Base-by-base conservation (phyloP, 2,797 vertebrate species). In the Ciconia nigra region DNA sequence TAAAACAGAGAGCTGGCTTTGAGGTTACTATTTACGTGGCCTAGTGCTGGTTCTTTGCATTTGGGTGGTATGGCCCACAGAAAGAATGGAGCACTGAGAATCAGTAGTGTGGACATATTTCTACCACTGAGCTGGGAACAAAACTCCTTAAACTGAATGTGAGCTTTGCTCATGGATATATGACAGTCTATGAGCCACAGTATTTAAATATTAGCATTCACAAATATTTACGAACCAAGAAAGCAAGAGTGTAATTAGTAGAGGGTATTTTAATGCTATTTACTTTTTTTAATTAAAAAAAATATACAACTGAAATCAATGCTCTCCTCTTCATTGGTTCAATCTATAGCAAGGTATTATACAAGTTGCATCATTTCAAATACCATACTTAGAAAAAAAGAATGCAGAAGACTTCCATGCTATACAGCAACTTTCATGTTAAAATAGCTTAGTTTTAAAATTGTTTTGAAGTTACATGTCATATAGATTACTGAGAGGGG, bases 271-370 rank as follows among this genome's bases (percentile, higher is more conserved):
- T 95, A 96, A 98, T 97, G 94, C 55, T 96, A 70, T 91, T 96
- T 90, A 94, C 65, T 91, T 86, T 84, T 94, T 90, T 89, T 90
- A 59, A 84, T 81, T 82, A 19, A 95, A 96, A 89, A 97, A 97
- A 98, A 98, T 96, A 81, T 90, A 96, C 96, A 97, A 93, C 96
- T 94, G 78, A 94, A 92, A 95, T 94, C 78, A 74, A 87, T 83
- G 82, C 41, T 93, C 73, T 96, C 85, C 46, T 90, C 63, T 90
- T 96, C 91, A 52, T 67, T 94, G 80, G 58, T 94, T 97, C 92
- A 94, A 59, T 87, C 73, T 78, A 57, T 92, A 95, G 78, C 69
- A 96, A 93, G 94, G 82, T 93, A 96, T 96, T 95, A 94, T 63
- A 90, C 62, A 97, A 74, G 54, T 71, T 83, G 93, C 90, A 90